These are phyloP conservation scores for Remorina albescens DNA, from an alignment of 2,797 vertebrate genomes.

Conservation along the genomic window DNA sequence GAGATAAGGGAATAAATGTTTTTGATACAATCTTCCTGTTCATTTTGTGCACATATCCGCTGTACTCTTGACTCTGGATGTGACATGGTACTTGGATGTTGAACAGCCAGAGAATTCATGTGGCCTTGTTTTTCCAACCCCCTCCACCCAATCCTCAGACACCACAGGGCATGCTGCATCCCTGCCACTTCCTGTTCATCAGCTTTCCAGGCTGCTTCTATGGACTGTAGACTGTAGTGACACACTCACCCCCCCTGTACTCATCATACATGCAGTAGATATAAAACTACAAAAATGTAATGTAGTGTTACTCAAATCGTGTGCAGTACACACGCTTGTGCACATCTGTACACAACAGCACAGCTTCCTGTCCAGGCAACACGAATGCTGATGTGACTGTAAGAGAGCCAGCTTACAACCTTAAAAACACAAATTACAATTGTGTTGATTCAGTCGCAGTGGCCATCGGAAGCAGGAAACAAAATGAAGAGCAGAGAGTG, in stretches of 20 bases:
- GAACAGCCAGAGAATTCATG: conserved; percentile 29
- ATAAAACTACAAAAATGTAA: conserved; percentile 6
- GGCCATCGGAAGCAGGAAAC: conserved; percentile 68
- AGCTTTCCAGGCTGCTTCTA: conserved; percentile 61
- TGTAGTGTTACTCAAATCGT: conserved; percentile 6
- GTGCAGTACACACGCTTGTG: conserved; percentile 1
- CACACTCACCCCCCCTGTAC: conserved; percentile 37
- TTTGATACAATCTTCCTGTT: conserved; percentile 45
- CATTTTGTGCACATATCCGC: conserved; percentile 22
- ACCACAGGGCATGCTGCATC: conserved; percentile 61
- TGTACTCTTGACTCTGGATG: conserved; percentile 17
- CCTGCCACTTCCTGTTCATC: conserved; percentile 82
- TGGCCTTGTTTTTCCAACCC: conserved; percentile 41
- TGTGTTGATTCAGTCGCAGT: conserved; percentile 65
- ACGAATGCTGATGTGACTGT: conserved; percentile 21
- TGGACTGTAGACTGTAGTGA: conserved; percentile 44
- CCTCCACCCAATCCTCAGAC: conserved; percentile 47
- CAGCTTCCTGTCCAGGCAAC: conserved; percentile 19
- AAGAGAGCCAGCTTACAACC: conserved; percentile 16
- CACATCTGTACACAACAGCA: conserved; percentile 26
- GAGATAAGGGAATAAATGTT: conserved; percentile 41
- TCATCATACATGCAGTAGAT: conserved; percentile 32
- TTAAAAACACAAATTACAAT: conserved; percentile 52
- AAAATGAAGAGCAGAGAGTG: conserved; percentile 51
- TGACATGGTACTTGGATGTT: conserved; percentile 24